These are phyloP conservation scores for Sebastes elongatus DNA, from an alignment of 2,797 vertebrate species.

Conservation along the genomic window DNA sequence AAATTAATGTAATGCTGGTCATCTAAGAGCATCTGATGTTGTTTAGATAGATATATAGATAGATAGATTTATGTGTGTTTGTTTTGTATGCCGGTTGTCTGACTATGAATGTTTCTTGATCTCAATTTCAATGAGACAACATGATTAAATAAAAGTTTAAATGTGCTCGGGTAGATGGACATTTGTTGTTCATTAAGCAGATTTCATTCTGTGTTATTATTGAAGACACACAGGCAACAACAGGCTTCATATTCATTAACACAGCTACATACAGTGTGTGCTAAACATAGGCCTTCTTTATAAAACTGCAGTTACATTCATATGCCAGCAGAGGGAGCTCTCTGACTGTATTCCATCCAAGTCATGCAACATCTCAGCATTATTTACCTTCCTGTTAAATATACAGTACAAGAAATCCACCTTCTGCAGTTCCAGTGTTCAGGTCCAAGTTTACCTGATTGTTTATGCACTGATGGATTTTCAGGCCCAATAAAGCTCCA, in stretches of 20 bases:
- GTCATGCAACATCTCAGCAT: neutral
- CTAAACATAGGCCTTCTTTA: no score
- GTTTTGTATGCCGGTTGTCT: neutral
- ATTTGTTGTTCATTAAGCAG: neutral
- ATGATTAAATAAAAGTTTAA: neutral
- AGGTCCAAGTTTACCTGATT: neutral
- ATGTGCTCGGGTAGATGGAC: neutral
- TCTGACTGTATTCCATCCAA: neutral
- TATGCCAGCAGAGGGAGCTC: slow-evolving; percentile 29
- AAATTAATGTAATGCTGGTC: no score
- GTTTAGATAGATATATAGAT: neutral
- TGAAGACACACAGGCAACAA: neutral
- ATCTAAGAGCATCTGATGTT: no score
- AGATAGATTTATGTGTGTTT: neutral
- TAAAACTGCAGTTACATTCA: neutral
- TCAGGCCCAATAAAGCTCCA: neutral
- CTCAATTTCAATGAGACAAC: neutral
- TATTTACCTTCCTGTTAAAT: no score
- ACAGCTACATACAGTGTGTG: neutral
- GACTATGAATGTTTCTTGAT: neutral
- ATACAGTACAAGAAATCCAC: neutral
- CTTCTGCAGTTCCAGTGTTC: neutral
- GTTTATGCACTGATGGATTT: neutral
- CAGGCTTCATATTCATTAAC: neutral
- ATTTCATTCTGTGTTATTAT: neutral